A percentile compares a stretch with the other conserved stretches of the same genome.
Evolutionary conservation across 2,888 invertebrate genomes (phyloP).

Genomic region (Megamerina dolium): DNA sequence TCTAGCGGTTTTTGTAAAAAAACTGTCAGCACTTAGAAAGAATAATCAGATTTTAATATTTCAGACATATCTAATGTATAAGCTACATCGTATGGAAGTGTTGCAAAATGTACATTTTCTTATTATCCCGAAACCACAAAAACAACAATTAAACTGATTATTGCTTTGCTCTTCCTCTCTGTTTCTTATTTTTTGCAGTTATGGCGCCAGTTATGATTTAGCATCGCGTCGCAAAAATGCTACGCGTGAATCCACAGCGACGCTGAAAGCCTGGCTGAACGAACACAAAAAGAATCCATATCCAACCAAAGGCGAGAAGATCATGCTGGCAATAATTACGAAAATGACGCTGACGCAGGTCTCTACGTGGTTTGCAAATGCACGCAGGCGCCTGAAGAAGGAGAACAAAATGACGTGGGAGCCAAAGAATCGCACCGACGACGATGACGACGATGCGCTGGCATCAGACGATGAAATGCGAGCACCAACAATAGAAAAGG

Average conservation of each 20-base stretch:
- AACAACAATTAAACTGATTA: too few species aligned
- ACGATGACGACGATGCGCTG: slow-evolving; percentile 78
- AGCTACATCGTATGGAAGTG: too few species aligned
- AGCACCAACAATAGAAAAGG: too few species aligned
- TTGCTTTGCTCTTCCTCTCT: too few species aligned
- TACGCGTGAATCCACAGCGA: slow-evolving; percentile 94
- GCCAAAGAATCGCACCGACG: slow-evolving; percentile 85
- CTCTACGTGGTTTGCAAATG: slow-evolving; percentile 96
- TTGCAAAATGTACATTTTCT: too few species aligned
- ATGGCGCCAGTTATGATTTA: slow-evolving; percentile 89
- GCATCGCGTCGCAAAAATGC: slow-evolving; percentile 95
- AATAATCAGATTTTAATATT: too few species aligned
- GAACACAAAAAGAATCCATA: slow-evolving; percentile 96
- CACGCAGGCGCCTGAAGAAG: slow-evolving; percentile 86
- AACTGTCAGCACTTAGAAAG: too few species aligned
- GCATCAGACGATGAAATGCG: slow-evolving; percentile 74
- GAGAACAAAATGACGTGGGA: slow-evolving; percentile 99
- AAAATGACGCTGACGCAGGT: slow-evolving; percentile 95
- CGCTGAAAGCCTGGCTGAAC: slow-evolving; percentile 94
- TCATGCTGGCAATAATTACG: slow-evolving; percentile 91
- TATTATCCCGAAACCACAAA: too few species aligned
- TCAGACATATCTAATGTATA: too few species aligned
- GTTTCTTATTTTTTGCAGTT: slow-evolving; percentile 56
- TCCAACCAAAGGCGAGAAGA: slow-evolving; percentile 93
- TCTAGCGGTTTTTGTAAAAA: too few species aligned